These are phyloP conservation scores for Temnopleurus reevesii DNA, from an alignment of 53 echinoderm and acorn worm species.

Conservation along the genomic window DNA sequence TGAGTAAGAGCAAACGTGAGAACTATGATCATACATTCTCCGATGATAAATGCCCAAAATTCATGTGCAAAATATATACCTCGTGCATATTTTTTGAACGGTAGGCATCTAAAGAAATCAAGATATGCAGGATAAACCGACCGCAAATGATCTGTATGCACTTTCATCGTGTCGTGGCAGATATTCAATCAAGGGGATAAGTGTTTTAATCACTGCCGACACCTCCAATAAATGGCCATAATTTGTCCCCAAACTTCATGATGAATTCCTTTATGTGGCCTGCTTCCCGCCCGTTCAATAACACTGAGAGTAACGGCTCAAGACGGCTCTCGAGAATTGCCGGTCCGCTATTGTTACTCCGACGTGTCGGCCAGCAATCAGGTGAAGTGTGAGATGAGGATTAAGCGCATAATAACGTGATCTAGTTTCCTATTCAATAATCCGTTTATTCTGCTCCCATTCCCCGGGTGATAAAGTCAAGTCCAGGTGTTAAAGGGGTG, in stretches of 20 bases:
- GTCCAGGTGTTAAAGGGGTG: background rate
- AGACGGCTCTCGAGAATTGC: background rate
- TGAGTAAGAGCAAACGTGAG: too few species aligned
- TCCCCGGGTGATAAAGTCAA: conserved; percentile 25
- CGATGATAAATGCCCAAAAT: too few species aligned
- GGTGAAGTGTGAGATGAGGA: conserved; percentile 18
- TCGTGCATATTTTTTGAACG: too few species aligned
- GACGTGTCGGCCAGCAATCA: conserved; percentile 17
- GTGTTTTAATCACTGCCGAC: conserved; percentile 2
- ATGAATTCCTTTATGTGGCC: background rate
- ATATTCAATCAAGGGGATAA: background rate
- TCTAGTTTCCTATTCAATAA: conserved; percentile 32
- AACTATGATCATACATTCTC: too few species aligned
- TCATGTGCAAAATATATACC: too few species aligned
- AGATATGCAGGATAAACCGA: too few species aligned
- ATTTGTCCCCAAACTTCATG: background rate
- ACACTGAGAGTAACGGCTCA: background rate
- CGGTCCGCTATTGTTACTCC: conserved; percentile 6
- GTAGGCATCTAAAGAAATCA: too few species aligned
- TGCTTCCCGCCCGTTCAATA: background rate
- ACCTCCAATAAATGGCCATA: background rate
- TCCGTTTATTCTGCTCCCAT: conserved; percentile 49
- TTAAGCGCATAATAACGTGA: conserved; percentile 26
- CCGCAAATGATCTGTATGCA: background rate
- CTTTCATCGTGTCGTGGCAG: background rate